Evolutionary conservation across 2,888 invertebrate species (phyloP).

Genomic region (Rotaria sp.): DNA sequence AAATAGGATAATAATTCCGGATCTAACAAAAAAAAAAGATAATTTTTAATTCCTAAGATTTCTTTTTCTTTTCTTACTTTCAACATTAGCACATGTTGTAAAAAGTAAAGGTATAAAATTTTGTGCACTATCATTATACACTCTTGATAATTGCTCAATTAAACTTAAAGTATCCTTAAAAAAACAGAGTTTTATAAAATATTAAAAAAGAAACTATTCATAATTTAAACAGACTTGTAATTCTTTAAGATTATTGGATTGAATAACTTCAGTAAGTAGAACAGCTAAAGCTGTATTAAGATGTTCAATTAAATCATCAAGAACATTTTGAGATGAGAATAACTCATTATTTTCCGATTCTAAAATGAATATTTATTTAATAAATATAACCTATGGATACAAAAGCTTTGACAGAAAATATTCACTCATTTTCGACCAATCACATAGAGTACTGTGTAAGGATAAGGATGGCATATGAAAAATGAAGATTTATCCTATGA

Average conservation of each 20-base stretch:
- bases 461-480: no score
- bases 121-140: background rate
- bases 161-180: slow-evolving; percentile 5
- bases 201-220: background rate
- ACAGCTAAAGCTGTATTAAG: background rate
- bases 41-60: background rate
- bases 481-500: no score
- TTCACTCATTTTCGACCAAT: no score
- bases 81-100: background rate
- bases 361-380: no score
- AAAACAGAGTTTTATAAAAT: background rate
- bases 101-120: background rate
- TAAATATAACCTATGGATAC: no score
- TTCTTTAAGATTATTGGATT: background rate
- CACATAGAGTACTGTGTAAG: no score
- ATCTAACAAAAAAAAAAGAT: background rate
- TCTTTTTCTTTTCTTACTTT: background rate
- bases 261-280: background rate
- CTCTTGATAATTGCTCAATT: slow-evolving; percentile 10
- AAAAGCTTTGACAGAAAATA: no score
- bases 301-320: slow-evolving; percentile 8
- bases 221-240: background rate
- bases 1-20: background rate
- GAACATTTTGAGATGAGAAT: background rate
- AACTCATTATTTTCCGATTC: background rate